Base-by-base conservation (phyloP, 2,888 invertebrate species). In the Rotaria sp. region DNA sequence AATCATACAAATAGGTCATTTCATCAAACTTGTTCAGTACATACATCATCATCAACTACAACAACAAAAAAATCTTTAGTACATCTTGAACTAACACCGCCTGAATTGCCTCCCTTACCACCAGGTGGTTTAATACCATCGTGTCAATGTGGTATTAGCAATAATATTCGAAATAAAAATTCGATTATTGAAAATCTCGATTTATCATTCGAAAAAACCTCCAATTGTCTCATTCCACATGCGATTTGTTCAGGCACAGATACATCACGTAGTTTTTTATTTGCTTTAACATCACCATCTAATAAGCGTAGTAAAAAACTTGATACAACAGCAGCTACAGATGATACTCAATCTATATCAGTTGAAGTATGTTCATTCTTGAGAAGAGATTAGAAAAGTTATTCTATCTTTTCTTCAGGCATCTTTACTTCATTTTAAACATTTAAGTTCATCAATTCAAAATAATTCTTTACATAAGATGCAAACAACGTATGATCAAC, bases 261-360 rank as follows among this genome's bases (percentile, higher is more conserved):
- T 35, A 67, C 67, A 18, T 35, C 30, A 35, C 35, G 67, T 35
- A 35, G 30, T 35, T 67, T 67, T 67, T 15, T 67, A 35, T 67
- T 67, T 67, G 15, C 67, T 55, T 74, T 84, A 5, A 52, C 86
- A 52, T 85, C 86, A 30, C 75, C 86, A 45, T 30, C 2, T 3
- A 30, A 30, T 59, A 13, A n/a, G 30, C 30, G 11, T 59, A 7
- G 24, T 15, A 45, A 80, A 26, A 80, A 45, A 80, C 1, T 45
- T 1, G 3, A 80, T n/a, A 41, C 26, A 26, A 15, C 45, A 80
- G 5, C 18, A 18, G 18, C 18, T 41, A 21, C 0, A 41, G n/a
- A 67, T 18, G 55, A 26, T 26, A 55, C 1, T 26, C 26, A 15
- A 35, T 18, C 80, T 13, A 41, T 45, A 3, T 41, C 45, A 80